Conservation (phyloP, 2,797 vertebrate genomes). For the Spinus pinus region DNA sequence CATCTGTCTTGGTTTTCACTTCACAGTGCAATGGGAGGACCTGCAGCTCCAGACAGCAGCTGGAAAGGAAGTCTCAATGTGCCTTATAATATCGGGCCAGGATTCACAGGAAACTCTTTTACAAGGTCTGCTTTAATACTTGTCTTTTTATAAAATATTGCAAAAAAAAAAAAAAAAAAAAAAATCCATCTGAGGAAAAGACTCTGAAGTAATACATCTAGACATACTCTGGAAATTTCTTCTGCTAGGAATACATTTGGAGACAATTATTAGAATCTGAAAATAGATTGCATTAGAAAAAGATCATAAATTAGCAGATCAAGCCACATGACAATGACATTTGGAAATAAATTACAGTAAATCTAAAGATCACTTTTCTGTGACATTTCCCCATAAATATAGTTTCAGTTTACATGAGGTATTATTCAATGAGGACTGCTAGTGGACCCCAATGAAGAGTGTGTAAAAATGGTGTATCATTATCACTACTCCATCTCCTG, state of each 20-base stretch:
- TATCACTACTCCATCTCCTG: not conserved
- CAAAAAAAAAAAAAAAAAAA: fast-evolving
- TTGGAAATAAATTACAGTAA: not conserved
- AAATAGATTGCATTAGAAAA: not conserved
- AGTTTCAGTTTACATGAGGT: not conserved
- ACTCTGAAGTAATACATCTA: not conserved
- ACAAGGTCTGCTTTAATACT: constrained; percentile 69
- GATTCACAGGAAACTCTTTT: constrained; percentile 76
- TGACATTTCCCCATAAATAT: not conserved
- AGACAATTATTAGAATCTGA: not conserved
- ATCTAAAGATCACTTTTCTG: not conserved
- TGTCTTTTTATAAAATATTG: not conserved
- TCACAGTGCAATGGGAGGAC: constrained; percentile 87
- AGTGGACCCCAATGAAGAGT: not conserved
- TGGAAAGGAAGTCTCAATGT: constrained; percentile 92
- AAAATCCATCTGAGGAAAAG: not conserved
- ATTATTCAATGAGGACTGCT: not conserved
- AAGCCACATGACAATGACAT: not conserved
- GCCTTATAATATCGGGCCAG: constrained; percentile 88
- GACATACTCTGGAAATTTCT: not conserved
- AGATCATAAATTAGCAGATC: not conserved
- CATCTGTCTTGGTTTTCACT: constrained; percentile 4
- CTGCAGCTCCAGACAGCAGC: constrained; percentile 78
- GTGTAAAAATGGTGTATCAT: not conserved
- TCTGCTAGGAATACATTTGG: not conserved